Conservation (phyloP, 2,888 invertebrate species). For the Dynastes tityus region DNA sequence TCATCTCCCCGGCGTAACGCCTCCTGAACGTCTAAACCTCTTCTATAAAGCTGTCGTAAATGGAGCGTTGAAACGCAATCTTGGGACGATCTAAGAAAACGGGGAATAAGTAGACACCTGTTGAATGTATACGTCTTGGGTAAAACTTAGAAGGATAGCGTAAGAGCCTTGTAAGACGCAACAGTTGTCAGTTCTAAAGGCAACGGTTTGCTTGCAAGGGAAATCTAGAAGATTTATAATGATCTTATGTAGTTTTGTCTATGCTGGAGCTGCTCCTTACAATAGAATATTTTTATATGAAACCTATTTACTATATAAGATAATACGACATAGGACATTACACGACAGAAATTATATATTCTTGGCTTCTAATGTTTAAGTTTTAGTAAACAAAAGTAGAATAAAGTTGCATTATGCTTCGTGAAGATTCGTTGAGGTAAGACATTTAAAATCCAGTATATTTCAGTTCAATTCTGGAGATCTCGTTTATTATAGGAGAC, state of each 20-base stretch:
- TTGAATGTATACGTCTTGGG: slow-evolving; percentile 56
- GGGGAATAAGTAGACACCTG: slow-evolving; percentile 60
- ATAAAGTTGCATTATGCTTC: too few species aligned
- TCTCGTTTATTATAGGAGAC: too few species aligned
- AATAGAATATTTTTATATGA: too few species aligned
- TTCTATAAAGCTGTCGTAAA: slow-evolving; percentile 38
- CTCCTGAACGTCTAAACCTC: neutral
- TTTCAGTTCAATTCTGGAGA: too few species aligned
- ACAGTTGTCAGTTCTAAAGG: slow-evolving; percentile 59
- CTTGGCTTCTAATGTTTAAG: too few species aligned
- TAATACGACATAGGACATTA: too few species aligned
- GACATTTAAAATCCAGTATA: too few species aligned
- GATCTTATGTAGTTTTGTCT: too few species aligned
- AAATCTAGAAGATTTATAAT: neutral
- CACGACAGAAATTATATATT: too few species aligned
- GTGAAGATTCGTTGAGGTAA: too few species aligned
- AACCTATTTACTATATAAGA: too few species aligned
- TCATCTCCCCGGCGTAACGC: slow-evolving; percentile 26
- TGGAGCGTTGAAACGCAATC: slow-evolving; percentile 44
- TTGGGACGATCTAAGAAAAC: slow-evolving; percentile 56
- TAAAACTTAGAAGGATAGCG: slow-evolving; percentile 49
- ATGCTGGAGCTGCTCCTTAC: neutral
- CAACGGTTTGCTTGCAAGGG: neutral
- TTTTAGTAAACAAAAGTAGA: too few species aligned
- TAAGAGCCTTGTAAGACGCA: slow-evolving; percentile 59